Evolutionary conservation across 2,888 invertebrate species (phyloP).

Genomic region (Philereme vetulata): DNA sequence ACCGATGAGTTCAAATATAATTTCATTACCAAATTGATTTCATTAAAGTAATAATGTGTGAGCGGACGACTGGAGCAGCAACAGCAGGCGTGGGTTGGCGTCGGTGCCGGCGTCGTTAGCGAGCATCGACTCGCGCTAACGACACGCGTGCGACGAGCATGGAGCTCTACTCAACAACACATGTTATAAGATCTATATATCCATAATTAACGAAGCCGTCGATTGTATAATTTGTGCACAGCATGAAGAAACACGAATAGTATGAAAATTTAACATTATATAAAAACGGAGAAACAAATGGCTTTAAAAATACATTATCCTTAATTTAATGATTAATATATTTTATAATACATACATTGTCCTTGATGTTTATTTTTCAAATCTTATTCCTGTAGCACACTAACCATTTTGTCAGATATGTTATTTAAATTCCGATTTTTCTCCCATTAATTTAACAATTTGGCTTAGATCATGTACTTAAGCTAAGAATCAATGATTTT

Average conservation of each 20-base stretch:
- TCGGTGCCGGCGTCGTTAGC: conserved; percentile 42
- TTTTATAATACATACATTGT: conserved; percentile 81
- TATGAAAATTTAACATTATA: conserved; percentile 76
- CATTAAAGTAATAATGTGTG: conserved; percentile 1
- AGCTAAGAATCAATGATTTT: conserved; percentile 60
- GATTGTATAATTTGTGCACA: conserved; percentile 76
- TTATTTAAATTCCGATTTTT: conserved; percentile 83
- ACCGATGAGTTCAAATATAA: conserved; percentile 3
- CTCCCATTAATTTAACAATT: conserved; percentile 79
- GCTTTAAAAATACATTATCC: conserved; percentile 81
- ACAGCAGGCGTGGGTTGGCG: conserved; percentile 36
- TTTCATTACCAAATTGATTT: conserved; percentile 15
- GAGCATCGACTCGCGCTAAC: conserved; percentile 50
- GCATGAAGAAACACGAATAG: conserved; percentile 72
- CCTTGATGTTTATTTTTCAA: conserved; percentile 76
- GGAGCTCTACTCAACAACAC: conserved; percentile 73
- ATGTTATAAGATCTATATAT: conserved; percentile 61
- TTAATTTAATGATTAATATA: conserved; percentile 81
- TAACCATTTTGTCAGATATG: conserved; percentile 84
- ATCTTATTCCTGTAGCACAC: conserved; percentile 81
- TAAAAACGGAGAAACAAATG: conserved; percentile 79
- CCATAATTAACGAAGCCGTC: conserved; percentile 63
- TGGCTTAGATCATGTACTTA: conserved; percentile 73
- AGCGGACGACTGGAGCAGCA: conserved; percentile 21
- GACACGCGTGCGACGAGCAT: conserved; percentile 52